Conservation (phyloP, 2,888 invertebrate genomes). For the Marasmarcha lunaedactyla region DNA sequence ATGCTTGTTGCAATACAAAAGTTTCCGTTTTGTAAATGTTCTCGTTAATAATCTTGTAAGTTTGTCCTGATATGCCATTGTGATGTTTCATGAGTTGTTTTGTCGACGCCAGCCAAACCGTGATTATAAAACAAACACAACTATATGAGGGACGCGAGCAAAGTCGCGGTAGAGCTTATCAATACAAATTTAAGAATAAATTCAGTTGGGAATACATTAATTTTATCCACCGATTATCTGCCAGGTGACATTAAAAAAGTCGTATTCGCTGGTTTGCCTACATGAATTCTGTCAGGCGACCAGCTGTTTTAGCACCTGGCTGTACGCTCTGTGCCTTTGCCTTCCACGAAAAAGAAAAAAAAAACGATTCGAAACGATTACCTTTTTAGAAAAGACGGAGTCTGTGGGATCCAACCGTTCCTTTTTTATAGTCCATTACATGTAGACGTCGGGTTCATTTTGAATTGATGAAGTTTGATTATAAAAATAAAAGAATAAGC, state of each 20-base stretch:
- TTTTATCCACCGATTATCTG: not conserved
- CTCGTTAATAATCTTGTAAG: too few relatives aligned
- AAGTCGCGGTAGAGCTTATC: too few relatives aligned
- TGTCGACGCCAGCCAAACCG: too few relatives aligned
- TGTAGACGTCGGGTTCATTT: slow-evolving; percentile 13
- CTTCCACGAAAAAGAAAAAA: slow-evolving; percentile 43
- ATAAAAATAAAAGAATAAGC: not conserved
- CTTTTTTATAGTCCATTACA: slow-evolving; percentile 44
- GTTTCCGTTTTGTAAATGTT: too few relatives aligned
- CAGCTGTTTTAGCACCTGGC: slow-evolving; percentile 61
- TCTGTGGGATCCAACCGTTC: slow-evolving; percentile 38
- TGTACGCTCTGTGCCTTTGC: slow-evolving; percentile 47
- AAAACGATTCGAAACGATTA: slow-evolving; percentile 38
- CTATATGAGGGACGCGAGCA: too few relatives aligned
- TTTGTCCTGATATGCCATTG: too few relatives aligned
- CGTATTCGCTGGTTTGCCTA: not conserved
- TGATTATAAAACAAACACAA: too few relatives aligned
- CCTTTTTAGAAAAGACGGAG: slow-evolving; percentile 51
- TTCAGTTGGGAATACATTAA: too few relatives aligned
- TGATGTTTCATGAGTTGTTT: too few relatives aligned
- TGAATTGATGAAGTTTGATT: slow-evolving; percentile 1
- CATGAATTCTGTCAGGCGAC: slow-evolving; percentile 16
- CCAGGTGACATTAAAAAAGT: slow-evolving; percentile 30
- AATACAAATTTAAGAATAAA: too few relatives aligned
- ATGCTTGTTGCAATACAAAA: too few relatives aligned